phyloP scores from a whole-genome alignment of 2,888 invertebrate species.

The Trypoxylon attenuatum region DNA sequence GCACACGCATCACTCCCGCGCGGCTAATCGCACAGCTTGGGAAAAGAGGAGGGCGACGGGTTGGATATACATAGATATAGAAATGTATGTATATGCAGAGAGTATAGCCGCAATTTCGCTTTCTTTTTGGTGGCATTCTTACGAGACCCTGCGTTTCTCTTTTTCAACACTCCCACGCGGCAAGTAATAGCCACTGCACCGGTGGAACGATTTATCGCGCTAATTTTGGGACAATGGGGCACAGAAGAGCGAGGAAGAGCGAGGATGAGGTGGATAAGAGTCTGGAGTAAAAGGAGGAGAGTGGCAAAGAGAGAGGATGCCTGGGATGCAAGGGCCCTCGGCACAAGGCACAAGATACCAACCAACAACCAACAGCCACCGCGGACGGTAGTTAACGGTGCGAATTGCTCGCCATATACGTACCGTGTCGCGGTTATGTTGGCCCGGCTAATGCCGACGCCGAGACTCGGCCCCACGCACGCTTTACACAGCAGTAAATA shows the following conservation, averaged over 20 bases:
- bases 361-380: conserved; percentile 29
- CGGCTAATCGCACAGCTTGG: not conserved
- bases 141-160: not conserved
- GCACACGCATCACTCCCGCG: no score
- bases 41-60: not conserved
- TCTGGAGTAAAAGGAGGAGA: conserved; percentile 13
- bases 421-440: conserved; percentile 54
- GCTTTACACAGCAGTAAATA: conserved; percentile 64
- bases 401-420: conserved; percentile 64
- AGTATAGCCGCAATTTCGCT: conserved; percentile 6
- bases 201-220: conserved; percentile 59
- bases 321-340: conserved; percentile 31
- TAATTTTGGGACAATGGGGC: conserved; percentile 66
- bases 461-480: conserved; percentile 25
- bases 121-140: conserved; percentile 2
- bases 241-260: conserved; percentile 10
- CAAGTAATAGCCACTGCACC: conserved; percentile 7
- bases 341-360: not conserved
- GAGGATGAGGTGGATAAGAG: conserved; percentile 35
- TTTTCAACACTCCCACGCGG: not conserved
- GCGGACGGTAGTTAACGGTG: conserved; percentile 52
- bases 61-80: not conserved
- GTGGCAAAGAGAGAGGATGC: conserved; percentile 31
- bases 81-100: not conserved
- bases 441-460: conserved; percentile 56